Evolutionary conservation across 1,140 invertebrate genomes (phyloP), one percentile per base, ranked within the genome.

Genomic region (Brachionus koreanus): DNA sequence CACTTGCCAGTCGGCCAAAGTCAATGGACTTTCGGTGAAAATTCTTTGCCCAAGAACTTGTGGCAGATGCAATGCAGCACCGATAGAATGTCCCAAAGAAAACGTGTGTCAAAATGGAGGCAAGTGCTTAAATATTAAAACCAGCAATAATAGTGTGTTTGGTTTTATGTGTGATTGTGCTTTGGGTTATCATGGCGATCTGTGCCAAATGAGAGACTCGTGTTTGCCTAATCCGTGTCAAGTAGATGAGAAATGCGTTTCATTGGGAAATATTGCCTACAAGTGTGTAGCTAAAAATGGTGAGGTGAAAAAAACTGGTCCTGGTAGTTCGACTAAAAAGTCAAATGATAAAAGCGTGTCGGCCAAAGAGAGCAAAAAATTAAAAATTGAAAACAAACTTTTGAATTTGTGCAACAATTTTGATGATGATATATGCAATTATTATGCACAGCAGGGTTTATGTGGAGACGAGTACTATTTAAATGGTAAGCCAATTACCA

Each of bases 401-500:
- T 2, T 10, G 9, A 19, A 39, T 19, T 35, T 46, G 16, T 74
- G 69, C 46, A 23, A 74, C 23, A 74, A 74, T 46, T 74, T 46
- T 29, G 23, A 74, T 46, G 69, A 74, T 25, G 69, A 74, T 46
- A 46, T 74, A 35, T 74, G 69, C 25, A 74, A 74, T 46, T 74
- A 74, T 25, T 74, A 74, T 74, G 69, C 69, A 4, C 69, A 74
- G 29, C 42, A 46, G 6, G 43, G 43, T 29, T 29, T 74, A 29
- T 74, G 69, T 46, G 25, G 39, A 10, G 69, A 74, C 13, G 69
- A 74, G 13, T 74, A 74, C 43, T 74, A 35, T 74, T 19, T 74
- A 46, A 74, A 74, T 74, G 69, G 69, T 25, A 74, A 74, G 12
- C 69, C 69, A 3, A 74, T 74, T 25, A 74, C 69, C 43, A 43